These are phyloP conservation scores for Lasioglossum lativentre DNA, from an alignment of 2,888 invertebrate genomes.

Conservation along the genomic window DNA sequence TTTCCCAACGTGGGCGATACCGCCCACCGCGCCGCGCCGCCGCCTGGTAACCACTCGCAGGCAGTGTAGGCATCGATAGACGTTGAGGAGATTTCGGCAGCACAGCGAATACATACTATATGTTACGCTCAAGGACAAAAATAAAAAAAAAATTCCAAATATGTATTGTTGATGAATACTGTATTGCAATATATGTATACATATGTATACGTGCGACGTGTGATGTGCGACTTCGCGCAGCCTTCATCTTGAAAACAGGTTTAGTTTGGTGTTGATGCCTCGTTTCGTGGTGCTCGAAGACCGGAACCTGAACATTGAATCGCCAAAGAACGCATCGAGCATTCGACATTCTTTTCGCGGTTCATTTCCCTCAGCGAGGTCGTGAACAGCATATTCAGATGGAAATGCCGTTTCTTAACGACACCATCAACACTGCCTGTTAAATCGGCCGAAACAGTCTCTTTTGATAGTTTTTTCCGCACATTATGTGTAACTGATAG, in stretches of 20 bases:
- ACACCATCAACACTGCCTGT: neutral
- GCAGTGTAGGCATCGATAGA: neutral
- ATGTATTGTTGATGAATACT: neutral
- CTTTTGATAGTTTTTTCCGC: neutral
- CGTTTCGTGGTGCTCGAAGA: neutral
- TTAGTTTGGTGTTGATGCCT: neutral
- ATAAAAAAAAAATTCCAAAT: neutral
- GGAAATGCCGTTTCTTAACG: neutral
- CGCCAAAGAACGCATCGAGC: neutral
- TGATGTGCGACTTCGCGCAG: neutral
- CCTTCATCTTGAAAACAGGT: neutral
- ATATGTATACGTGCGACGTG: too few species aligned
- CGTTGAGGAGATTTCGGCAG: neutral
- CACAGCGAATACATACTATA: neutral
- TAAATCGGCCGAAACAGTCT: neutral
- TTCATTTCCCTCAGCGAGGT: neutral
- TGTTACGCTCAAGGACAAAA: neutral
- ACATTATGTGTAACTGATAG: neutral
- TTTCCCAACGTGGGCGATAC: neutral
- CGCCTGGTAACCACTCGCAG: neutral
- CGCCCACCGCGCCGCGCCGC: neutral
- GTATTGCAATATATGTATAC: too few species aligned
- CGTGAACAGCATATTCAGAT: too few species aligned
- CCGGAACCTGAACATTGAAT: neutral
- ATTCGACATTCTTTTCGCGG: too few species aligned